Percentiles rank a stretch among this genome's conserved stretches.
Conservation (phyloP, 2,888 invertebrate genomes). For the Drosophila incognita region DNA sequence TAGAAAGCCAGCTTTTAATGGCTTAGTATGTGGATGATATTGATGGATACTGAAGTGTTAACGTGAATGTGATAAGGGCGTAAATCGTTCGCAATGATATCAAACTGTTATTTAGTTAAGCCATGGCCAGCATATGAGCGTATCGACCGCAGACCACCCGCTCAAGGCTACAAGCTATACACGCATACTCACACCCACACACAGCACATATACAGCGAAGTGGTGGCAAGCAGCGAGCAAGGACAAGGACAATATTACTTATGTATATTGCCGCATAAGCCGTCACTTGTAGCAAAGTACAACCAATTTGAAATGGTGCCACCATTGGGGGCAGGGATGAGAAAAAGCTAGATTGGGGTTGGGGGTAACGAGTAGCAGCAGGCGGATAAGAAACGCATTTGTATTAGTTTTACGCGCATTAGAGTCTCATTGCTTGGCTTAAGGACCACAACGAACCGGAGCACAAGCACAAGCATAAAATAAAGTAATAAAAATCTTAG, state of each 20-base stretch:
- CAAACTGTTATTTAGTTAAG: slow-evolving; percentile 79
- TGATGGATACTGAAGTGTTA: slow-evolving; percentile 68
- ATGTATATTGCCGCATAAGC: slow-evolving; percentile 78
- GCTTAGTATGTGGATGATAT: slow-evolving; percentile 25
- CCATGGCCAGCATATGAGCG: slow-evolving; percentile 53
- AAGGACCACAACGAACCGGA: slow-evolving; percentile 49
- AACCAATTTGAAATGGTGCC: slow-evolving; percentile 71
- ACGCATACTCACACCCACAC: not conserved
- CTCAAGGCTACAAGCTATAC: slow-evolving; percentile 28
- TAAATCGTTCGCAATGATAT: slow-evolving; percentile 74
- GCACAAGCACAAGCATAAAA: slow-evolving; percentile 71
- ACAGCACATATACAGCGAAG: not conserved
- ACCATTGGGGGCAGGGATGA: slow-evolving; percentile 3
- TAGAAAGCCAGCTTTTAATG: slow-evolving; percentile 10
- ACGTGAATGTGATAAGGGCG: slow-evolving; percentile 68
- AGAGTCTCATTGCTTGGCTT: slow-evolving; percentile 79
- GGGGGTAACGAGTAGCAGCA: slow-evolving; percentile 16
- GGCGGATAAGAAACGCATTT: slow-evolving; percentile 78
- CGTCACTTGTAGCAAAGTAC: slow-evolving; percentile 79
- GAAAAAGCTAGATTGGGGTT: not conserved
- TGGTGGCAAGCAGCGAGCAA: slow-evolving; percentile 11
- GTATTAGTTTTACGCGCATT: slow-evolving; percentile 80
- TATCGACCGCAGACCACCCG: slow-evolving; percentile 24
- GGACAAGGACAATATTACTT: slow-evolving; percentile 74
- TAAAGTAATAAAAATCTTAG: slow-evolving; percentile 79